A percentile compares a stretch with the other conserved stretches of the same genome.
Evolutionary conservation across 2,113 vertebrate species (phyloP).

Genomic region (Passer montanus): DNA sequence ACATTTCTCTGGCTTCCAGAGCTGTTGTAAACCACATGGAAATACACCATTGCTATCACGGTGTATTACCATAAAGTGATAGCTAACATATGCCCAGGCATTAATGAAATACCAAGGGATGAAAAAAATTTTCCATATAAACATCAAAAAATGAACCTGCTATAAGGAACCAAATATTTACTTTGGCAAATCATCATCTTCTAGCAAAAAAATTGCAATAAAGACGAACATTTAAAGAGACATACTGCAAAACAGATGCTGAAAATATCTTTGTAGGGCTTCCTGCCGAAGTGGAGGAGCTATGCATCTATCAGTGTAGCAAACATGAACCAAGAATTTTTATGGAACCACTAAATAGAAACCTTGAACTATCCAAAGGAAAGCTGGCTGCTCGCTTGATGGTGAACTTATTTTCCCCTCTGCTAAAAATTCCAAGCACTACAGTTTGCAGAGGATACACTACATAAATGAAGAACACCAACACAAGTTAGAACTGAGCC

Average conservation of each 20-base stretch:
- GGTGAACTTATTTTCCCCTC: background rate
- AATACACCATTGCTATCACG: accelerated
- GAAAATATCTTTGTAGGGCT: background rate
- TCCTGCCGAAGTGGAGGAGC: background rate
- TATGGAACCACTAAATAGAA: background rate
- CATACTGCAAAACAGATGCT: background rate
- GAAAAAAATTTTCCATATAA: background rate
- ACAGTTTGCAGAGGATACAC: background rate
- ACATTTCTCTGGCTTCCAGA: background rate
- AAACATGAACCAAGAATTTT: background rate
- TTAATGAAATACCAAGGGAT: background rate
- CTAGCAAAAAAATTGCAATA: background rate
- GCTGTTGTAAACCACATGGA: background rate
- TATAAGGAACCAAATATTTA: background rate
- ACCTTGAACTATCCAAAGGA: background rate
- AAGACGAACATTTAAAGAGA: background rate
- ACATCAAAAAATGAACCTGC: background rate
- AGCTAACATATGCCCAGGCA: background rate
- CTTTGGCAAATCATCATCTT: background rate
- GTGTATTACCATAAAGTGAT: background rate
- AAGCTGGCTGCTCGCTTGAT: background rate
- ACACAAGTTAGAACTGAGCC: background rate
- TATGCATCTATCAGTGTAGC: background rate
- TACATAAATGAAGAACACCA: background rate
- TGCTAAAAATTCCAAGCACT: background rate